Evolutionary conservation across 2,113 vertebrate genomes (phyloP).

Genomic region (Ammodytes dubius): DNA sequence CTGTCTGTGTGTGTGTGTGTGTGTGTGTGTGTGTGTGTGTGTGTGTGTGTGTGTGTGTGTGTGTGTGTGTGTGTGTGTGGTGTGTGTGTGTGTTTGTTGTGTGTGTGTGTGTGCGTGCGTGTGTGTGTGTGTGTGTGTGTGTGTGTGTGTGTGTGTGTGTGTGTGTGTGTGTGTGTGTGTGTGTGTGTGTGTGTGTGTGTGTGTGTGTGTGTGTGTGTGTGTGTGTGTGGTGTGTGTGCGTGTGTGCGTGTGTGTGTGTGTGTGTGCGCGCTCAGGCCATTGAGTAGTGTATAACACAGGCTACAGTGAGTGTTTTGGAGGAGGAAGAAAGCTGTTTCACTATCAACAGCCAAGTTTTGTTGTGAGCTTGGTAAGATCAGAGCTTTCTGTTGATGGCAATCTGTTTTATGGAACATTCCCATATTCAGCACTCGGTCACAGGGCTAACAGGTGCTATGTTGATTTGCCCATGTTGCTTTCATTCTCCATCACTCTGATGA

Average conservation of each 20-base stretch:
- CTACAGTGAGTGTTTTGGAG: slow-evolving; percentile 57
- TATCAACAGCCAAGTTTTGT: slow-evolving; percentile 57
- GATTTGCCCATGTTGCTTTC: not conserved
- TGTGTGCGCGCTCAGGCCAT: slow-evolving; percentile 33
- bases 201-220: no score
- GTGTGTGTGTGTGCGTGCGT: no score
- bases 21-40: no score
- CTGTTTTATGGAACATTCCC: slow-evolving; percentile 55
- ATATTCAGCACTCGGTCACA: slow-evolving; percentile 24
- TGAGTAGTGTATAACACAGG: slow-evolving; percentile 42
- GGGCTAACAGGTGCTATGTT: slow-evolving; percentile 19
- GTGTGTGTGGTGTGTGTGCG: no score
- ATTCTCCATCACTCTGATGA: slow-evolving; percentile 1
- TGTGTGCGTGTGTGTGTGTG: no score
- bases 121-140: not conserved
- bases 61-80: no score
- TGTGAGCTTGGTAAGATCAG: slow-evolving; percentile 44
- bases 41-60: no score
- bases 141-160: no score
- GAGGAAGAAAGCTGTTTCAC: slow-evolving; percentile 63
- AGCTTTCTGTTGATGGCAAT: slow-evolving; percentile 49
- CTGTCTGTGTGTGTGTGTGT: not conserved
- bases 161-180: no score
- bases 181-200: no score
- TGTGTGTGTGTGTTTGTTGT: no score